phyloP scores from a whole-genome alignment of 2,888 invertebrate genomes.

The Ennomos quercinarius region DNA sequence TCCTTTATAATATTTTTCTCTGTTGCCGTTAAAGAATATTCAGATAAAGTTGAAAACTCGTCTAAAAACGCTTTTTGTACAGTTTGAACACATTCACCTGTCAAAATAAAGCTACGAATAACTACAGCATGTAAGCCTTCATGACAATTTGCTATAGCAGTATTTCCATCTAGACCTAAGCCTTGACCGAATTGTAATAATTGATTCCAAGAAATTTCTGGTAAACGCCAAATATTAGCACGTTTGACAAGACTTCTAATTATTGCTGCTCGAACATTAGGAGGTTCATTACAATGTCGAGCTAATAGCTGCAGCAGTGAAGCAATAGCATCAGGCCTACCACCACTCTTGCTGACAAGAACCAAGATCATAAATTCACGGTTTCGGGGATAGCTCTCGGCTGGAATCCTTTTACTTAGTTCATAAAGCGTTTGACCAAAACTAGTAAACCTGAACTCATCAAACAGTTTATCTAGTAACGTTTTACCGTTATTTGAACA shows the following conservation, averaged over 20 bases:
- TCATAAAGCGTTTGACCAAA: conserved; percentile 62
- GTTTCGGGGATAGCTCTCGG: conserved; percentile 55
- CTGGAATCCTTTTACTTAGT: conserved; percentile 52
- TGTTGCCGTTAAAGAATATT: conserved; percentile 51
- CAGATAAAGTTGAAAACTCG: conserved; percentile 54
- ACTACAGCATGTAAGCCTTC: conserved; percentile 69
- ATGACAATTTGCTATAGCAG: conserved; percentile 51
- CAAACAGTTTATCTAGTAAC: conserved; percentile 59
- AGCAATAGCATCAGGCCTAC: conserved; percentile 52
- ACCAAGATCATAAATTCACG: conserved; percentile 68
- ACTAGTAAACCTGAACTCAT: conserved; percentile 60
- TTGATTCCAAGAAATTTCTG: conserved; percentile 55
- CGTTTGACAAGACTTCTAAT: conserved; percentile 68
- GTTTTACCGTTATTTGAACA: conserved; percentile 29
- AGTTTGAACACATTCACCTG: conserved; percentile 35
- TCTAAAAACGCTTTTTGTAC: conserved; percentile 51
- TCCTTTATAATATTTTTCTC: conserved; percentile 50
- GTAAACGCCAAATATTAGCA: conserved; percentile 62
- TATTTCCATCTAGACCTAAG: conserved; percentile 62
- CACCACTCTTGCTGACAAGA: conserved; percentile 69
- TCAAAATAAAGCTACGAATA: conserved; percentile 54
- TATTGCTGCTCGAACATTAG: conserved; percentile 61
- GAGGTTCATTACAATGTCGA: conserved; percentile 61
- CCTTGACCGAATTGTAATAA: conserved; percentile 58
- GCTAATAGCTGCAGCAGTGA: conserved; percentile 54